Percentiles rank a stretch among this genome's conserved stretches.
Conservation (phyloP, 2,888 invertebrate species). For the Drosophila kanekoi region DNA sequence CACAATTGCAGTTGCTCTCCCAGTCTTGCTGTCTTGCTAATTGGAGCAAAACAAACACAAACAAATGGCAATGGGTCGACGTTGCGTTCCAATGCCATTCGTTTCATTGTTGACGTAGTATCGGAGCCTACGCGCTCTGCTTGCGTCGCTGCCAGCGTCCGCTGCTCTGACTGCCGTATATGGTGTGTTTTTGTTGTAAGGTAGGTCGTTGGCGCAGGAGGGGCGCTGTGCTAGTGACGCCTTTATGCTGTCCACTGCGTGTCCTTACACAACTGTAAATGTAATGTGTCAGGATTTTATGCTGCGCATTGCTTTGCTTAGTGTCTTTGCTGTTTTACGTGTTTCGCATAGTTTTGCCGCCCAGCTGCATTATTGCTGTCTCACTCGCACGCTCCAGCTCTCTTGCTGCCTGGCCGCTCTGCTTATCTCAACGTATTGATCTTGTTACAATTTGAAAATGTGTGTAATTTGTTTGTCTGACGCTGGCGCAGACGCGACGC, state of each 20-base stretch:
- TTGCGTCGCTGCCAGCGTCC: conserved; percentile 14
- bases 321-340: conserved; percentile 24
- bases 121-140: conserved; percentile 10
- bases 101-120: conserved; percentile 67
- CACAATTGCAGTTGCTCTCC: conserved; percentile 30
- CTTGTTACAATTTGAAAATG: conserved; percentile 68
- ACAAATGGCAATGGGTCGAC: conserved; percentile 73
- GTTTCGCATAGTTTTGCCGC: conserved; percentile 21
- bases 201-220: conserved; percentile 55
- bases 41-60: conserved; percentile 79
- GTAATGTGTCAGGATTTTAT: conserved; percentile 82
- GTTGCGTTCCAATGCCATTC: conserved; percentile 66
- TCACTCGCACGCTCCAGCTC: conserved; percentile 21
- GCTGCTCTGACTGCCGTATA: conserved; percentile 8
- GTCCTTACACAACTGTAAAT: conserved; percentile 82
- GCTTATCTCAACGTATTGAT: conserved; percentile 66
- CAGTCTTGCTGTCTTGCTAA: conserved; percentile 56
- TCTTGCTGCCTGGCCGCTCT: not conserved
- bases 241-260: conserved; percentile 46
- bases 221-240: conserved; percentile 20
- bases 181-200: conserved; percentile 47
- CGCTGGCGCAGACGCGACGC: conserved; percentile 41
- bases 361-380: conserved; percentile 17
- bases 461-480: conserved; percentile 69
- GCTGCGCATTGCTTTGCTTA: conserved; percentile 39